Percentiles rank a stretch among this genome's conserved stretches.
Evolutionary conservation across 2,888 invertebrate genomes (phyloP).

Genomic region (Notodonta dromedarius): DNA sequence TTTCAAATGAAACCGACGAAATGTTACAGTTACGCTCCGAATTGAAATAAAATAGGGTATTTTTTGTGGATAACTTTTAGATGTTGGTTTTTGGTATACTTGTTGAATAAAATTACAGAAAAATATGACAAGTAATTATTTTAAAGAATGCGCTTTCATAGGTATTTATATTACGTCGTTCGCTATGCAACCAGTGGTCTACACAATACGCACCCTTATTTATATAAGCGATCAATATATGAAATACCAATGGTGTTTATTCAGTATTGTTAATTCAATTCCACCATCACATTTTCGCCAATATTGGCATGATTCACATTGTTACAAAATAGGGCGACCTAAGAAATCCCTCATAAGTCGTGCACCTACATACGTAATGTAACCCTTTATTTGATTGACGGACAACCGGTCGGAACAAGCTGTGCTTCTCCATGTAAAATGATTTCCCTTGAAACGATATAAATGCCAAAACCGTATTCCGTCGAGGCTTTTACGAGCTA

Average conservation of each 20-base stretch:
- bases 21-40: slow-evolving; percentile 14
- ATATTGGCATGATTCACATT: not conserved
- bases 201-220: no score
- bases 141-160: no score
- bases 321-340: not conserved
- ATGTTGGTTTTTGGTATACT: no score
- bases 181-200: no score
- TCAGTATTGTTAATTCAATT: no score
- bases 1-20: slow-evolving; percentile 31
- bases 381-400: slow-evolving; percentile 35
- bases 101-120: no score
- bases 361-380: slow-evolving; percentile 15
- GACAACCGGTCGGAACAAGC: slow-evolving; percentile 28
- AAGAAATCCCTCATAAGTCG: not conserved
- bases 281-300: not conserved
- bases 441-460: slow-evolving; percentile 53
- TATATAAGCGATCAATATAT: no score
- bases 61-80: no score
- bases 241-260: no score
- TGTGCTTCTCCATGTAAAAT: slow-evolving; percentile 41
- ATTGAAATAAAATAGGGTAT: not conserved
- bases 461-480: slow-evolving; percentile 53
- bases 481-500: slow-evolving; percentile 51
- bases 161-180: no score
- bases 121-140: no score